Evolutionary conservation across 2,888 invertebrate genomes (phyloP).

Genomic region (Apeira syringaria): DNA sequence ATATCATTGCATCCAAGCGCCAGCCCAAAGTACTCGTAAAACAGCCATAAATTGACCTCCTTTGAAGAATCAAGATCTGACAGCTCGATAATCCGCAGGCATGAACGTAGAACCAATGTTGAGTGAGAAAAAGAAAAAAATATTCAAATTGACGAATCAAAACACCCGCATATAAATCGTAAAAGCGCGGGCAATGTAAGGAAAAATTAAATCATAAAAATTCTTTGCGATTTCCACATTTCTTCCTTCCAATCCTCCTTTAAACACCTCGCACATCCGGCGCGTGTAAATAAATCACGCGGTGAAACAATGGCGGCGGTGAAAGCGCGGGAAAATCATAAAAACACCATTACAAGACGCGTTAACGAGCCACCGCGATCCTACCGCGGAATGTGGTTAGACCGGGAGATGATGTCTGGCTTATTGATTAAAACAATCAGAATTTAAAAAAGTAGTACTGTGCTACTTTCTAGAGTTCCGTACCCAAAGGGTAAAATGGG

Average conservation of each 20-base stretch:
- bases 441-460: no score
- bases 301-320: slow-evolving; percentile 53
- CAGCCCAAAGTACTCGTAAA: background rate
- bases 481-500: no score
- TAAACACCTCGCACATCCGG: slow-evolving; percentile 53
- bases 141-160: background rate
- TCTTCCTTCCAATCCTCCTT: slow-evolving; percentile 32
- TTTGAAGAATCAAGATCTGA: background rate
- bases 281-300: slow-evolving; percentile 53
- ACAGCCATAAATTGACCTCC: background rate
- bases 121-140: no score
- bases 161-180: slow-evolving; percentile 13
- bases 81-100: background rate
- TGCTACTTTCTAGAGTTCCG: no score
- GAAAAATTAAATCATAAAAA: slow-evolving; percentile 35
- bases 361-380: slow-evolving; percentile 47
- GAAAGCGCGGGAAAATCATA: slow-evolving; percentile 50
- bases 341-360: slow-evolving; percentile 58
- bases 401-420: slow-evolving; percentile 9
- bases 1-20: no score
- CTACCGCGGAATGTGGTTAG: slow-evolving; percentile 25
- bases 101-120: no score
- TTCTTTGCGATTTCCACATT: slow-evolving; percentile 28
- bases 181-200: slow-evolving; percentile 15
- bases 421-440: no score